A percentile compares a stretch with the other conserved stretches of the same genome.
Conservation (phyloP, 2,888 invertebrate species). For the Leptopterna dolabrata region DNA sequence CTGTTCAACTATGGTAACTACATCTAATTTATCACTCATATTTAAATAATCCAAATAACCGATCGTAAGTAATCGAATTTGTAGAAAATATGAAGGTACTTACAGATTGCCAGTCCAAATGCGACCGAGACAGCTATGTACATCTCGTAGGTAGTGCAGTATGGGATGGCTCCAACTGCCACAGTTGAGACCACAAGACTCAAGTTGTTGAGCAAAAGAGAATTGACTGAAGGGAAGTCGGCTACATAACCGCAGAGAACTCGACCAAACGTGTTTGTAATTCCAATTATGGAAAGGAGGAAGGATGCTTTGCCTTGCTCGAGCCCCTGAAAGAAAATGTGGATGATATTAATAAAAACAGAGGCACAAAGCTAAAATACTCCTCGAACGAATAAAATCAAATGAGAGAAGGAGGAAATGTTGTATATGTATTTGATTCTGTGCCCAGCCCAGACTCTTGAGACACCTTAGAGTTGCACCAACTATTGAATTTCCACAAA, state of each 20-base stretch:
- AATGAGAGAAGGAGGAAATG: too few species aligned
- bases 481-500: too few species aligned
- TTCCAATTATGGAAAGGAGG: slow-evolving; percentile 85
- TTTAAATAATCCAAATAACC: too few species aligned
- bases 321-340: slow-evolving; percentile 73
- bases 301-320: slow-evolving; percentile 79
- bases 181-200: slow-evolving; percentile 91
- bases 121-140: slow-evolving; percentile 86
- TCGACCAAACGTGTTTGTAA: slow-evolving; percentile 94
- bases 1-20: too few species aligned
- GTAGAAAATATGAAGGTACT: too few species aligned
- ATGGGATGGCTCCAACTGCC: slow-evolving; percentile 84
- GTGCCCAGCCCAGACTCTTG: too few species aligned
- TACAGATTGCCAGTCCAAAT: slow-evolving; percentile 92
- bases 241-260: slow-evolving; percentile 90
- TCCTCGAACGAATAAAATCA: not conserved
- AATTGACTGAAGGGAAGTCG: slow-evolving; percentile 91
- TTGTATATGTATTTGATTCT: too few species aligned
- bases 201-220: slow-evolving; percentile 91
- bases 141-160: slow-evolving; percentile 80
- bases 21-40: too few species aligned
- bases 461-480: too few species aligned
- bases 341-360: not conserved
- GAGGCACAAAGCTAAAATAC: not conserved
- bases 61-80: too few species aligned